Percentiles rank a stretch among this genome's conserved stretches.
Evolutionary conservation across 2,113 vertebrate genomes (phyloP).

Genomic region (Pycnonotus jocosus): DNA sequence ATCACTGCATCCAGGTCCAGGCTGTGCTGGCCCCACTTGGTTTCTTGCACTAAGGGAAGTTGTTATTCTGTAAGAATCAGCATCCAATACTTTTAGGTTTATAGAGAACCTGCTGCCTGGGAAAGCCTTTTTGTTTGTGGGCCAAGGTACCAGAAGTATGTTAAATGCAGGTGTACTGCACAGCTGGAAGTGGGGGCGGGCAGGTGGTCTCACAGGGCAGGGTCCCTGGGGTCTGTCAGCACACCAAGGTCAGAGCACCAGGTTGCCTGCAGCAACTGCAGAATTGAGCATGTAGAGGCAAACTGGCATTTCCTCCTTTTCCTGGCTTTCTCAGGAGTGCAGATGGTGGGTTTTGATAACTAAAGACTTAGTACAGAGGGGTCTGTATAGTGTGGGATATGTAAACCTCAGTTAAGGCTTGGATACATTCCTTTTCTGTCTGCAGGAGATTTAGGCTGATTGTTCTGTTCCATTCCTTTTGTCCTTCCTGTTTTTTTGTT

Average conservation of each 20-base stretch:
- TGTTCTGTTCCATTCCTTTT: neutral
- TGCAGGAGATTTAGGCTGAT: neutral
- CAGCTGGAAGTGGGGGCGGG: accelerated
- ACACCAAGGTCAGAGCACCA: too few species aligned
- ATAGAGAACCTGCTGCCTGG: neutral
- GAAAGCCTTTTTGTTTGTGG: neutral
- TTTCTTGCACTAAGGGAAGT: neutral
- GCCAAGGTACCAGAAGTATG: neutral
- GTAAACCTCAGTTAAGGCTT: neutral
- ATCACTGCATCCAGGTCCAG: neutral
- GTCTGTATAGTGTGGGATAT: neutral
- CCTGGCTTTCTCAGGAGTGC: neutral
- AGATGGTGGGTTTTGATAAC: neutral
- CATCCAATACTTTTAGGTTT: neutral
- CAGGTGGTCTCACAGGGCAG: neutral
- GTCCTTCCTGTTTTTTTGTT: neutral
- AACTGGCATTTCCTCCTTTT: neutral
- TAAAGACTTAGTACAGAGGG: neutral
- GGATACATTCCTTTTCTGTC: neutral
- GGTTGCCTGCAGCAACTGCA: neutral
- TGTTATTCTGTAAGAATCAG: neutral
- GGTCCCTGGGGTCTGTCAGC: neutral
- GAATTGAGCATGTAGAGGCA: neutral
- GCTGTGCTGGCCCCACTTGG: neutral
- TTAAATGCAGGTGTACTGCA: neutral